A percentile compares a stretch with the other conserved stretches of the same genome.
Evolutionary conservation across 2,888 invertebrate genomes (phyloP).

Genomic region (Synergus laeviventris): DNA sequence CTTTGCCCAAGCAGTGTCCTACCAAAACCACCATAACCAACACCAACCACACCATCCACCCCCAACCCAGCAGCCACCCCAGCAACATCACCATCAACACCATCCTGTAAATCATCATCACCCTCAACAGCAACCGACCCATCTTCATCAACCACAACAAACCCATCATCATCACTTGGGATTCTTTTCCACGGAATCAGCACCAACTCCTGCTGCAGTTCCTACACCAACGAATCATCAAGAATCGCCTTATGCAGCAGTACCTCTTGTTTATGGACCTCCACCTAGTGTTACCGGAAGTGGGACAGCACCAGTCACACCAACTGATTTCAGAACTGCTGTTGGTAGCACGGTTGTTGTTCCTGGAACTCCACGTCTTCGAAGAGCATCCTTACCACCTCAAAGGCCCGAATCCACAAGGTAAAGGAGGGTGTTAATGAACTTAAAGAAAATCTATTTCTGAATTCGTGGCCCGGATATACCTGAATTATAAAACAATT

Average conservation of each 20-base stretch:
- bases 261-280: constrained; percentile 70
- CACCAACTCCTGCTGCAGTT: constrained; percentile 73
- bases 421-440: constrained; percentile 59
- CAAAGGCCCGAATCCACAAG: constrained; percentile 89
- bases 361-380: constrained; percentile 81
- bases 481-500: too few species aligned
- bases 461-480: too few species aligned
- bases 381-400: constrained; percentile 86
- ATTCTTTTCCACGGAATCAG: constrained; percentile 67
- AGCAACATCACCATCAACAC: constrained; percentile 69
- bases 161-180: constrained; percentile 58
- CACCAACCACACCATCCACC: constrained; percentile 54
- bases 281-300: constrained; percentile 62
- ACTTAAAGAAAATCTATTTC: too few species aligned
- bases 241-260: constrained; percentile 63
- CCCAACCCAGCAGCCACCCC: constrained; percentile 59
- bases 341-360: constrained; percentile 70
- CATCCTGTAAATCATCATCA: constrained; percentile 74
- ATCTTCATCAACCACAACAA: constrained; percentile 43
- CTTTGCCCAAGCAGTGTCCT: constrained; percentile 62
- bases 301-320: constrained; percentile 76
- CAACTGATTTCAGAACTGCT: constrained; percentile 83
- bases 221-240: constrained; percentile 63
- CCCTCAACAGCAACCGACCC: constrained; percentile 78
- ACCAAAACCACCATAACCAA: constrained; percentile 64